Evolutionary conservation across 2,888 invertebrate species (phyloP).

Genomic region (Nebria salina): DNA sequence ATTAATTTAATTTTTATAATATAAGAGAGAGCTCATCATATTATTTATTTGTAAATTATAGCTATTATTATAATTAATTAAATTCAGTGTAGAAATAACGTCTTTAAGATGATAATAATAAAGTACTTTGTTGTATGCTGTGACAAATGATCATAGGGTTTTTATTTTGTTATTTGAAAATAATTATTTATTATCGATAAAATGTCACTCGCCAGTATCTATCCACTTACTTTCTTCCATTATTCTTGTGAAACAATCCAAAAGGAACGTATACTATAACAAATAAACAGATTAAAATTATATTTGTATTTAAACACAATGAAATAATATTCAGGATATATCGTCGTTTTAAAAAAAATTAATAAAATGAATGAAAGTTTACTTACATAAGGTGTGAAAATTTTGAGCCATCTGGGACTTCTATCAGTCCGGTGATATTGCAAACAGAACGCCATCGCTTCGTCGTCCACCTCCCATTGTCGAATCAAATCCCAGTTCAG

Average conservation of each 20-base stretch:
- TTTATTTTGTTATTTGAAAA: conserved; percentile 7
- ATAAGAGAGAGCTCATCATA: conserved; percentile 1
- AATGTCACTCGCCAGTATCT: conserved; percentile 79
- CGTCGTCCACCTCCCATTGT: conserved; percentile 91
- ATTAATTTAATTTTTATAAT: conserved; percentile 2
- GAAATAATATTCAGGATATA: too few relatives aligned
- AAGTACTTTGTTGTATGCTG: conserved; percentile 21
- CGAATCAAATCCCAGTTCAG: conserved; percentile 85
- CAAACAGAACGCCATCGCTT: conserved; percentile 90
- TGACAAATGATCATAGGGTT: conserved; percentile 31
- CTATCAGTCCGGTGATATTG: conserved; percentile 85
- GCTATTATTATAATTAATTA: conserved; percentile 6
- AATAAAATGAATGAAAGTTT: neutral
- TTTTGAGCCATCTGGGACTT: conserved; percentile 84
- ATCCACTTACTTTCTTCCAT: conserved; percentile 90
- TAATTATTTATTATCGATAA: conserved; percentile 29
- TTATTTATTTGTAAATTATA: conserved; percentile 7
- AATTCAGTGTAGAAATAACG: conserved; percentile 18
- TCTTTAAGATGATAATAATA: neutral
- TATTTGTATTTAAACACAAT: neutral
- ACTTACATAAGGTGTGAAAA: conserved; percentile 90
- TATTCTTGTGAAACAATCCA: conserved; percentile 96
- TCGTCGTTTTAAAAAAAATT: neutral
- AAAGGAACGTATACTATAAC: conserved; percentile 85
- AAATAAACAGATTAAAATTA: conserved; percentile 47